Conservation (phyloP, 2,113 vertebrate genomes). For the Pygoscelis antarcticus region DNA sequence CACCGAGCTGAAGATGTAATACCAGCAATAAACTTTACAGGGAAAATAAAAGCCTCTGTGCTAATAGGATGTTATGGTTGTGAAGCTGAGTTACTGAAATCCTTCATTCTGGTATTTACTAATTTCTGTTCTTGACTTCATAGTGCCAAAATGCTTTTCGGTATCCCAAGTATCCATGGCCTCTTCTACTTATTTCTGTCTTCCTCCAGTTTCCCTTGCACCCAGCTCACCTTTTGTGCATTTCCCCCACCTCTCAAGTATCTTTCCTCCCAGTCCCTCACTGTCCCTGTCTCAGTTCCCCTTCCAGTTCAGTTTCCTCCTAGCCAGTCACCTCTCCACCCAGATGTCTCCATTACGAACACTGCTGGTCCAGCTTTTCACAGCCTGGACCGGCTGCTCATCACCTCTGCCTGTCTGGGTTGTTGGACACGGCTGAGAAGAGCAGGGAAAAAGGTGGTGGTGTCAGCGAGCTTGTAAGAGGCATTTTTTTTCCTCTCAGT, state of each 20-base stretch:
- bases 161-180: neutral
- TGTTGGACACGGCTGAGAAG: neutral
- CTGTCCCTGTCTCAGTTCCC: neutral
- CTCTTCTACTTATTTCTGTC: neutral
- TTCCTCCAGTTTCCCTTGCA: neutral
- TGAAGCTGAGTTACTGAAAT: neutral
- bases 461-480: neutral
- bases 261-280: neutral
- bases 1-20: neutral
- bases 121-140: neutral
- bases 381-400: neutral
- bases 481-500: neutral
- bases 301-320: neutral
- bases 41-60: neutral
- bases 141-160: neutral
- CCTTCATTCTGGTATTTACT: neutral
- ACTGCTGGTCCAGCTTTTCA: neutral
- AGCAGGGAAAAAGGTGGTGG: neutral
- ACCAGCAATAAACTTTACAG: neutral
- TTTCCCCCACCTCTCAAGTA: neutral
- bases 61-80: neutral
- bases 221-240: neutral
- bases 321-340: neutral
- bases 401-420: neutral
- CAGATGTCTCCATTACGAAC: neutral